A percentile compares a stretch with the other conserved stretches of the same genome.
These are phyloP conservation scores for Agelas oroides DNA, from an alignment of 37 sponge, comb jelly and placozoan species.

Conservation along the genomic window DNA sequence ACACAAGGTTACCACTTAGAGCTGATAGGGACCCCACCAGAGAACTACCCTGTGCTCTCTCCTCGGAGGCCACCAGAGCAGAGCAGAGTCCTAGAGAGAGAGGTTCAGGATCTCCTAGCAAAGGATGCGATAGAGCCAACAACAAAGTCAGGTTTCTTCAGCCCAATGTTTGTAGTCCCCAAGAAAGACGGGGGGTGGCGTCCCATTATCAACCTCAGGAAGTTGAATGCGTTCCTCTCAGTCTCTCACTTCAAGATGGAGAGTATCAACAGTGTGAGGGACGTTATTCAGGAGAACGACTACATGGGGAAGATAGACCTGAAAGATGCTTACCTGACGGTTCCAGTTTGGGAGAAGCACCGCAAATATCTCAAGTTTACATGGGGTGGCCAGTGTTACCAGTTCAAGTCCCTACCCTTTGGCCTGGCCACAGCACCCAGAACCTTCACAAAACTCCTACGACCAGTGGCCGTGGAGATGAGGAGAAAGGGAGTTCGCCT, in stretches of 20 bases:
- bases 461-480: constrained; percentile 15
- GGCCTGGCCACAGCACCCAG: constrained; percentile 50
- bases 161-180: constrained; percentile 37
- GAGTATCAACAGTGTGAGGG: constrained; percentile 16
- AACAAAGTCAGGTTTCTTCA: constrained; percentile 13
- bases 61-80: too few species aligned
- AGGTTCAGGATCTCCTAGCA: too few species aligned
- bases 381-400: not conserved
- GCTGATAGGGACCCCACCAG: not conserved
- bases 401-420: constrained; percentile 51
- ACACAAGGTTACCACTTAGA: not conserved
- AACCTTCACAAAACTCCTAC: constrained; percentile 43
- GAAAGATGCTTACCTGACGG: constrained; percentile 42
- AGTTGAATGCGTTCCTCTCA: constrained; percentile 1
- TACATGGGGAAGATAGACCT: constrained; percentile 30
- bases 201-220: constrained; percentile 20
- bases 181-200: constrained; percentile 38
- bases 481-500: too few species aligned
- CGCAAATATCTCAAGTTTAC: not conserved
- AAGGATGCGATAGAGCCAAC: not conserved
- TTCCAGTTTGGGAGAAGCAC: constrained; percentile 8
- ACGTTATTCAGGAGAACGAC: constrained; percentile 15
- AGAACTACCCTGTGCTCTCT: too few species aligned
- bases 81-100: too few species aligned
- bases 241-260: constrained; percentile 52